A percentile compares a stretch with the other conserved stretches of the same genome.
Conservation (phyloP, 2,797 vertebrate species). For the Malurus splendens region DNA sequence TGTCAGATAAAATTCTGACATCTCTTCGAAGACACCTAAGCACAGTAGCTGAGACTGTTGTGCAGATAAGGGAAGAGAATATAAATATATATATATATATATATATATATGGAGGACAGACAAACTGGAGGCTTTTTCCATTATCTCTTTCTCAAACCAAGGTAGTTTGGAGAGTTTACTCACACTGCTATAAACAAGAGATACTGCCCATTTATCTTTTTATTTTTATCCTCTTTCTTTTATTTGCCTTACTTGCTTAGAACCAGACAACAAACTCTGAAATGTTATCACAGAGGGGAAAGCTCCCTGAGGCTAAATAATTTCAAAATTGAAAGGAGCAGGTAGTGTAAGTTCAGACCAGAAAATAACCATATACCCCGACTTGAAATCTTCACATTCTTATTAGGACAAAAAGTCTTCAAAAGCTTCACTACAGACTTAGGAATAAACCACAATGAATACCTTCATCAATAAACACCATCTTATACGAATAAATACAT, state of each 20-base stretch:
- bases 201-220: background rate
- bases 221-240: background rate
- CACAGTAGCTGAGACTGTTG: fast-evolving
- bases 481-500: background rate
- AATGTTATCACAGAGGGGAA: background rate
- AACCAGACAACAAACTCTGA: background rate
- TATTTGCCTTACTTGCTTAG: background rate
- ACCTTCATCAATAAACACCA: background rate
- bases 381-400: background rate
- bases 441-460: background rate
- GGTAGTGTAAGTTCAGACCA: background rate
- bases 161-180: background rate
- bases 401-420: background rate
- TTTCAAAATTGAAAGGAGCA: background rate
- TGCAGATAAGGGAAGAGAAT: background rate
- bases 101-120: background rate
- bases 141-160: background rate
- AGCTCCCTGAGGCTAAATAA: background rate
- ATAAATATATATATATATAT: background rate
- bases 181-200: background rate
- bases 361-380: background rate
- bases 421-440: background rate
- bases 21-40: background rate
- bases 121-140: background rate
- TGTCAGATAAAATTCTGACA: background rate